Evolutionary conservation across 1,140 invertebrate species (phyloP).

Genomic region (Zaprionus davidi): DNA sequence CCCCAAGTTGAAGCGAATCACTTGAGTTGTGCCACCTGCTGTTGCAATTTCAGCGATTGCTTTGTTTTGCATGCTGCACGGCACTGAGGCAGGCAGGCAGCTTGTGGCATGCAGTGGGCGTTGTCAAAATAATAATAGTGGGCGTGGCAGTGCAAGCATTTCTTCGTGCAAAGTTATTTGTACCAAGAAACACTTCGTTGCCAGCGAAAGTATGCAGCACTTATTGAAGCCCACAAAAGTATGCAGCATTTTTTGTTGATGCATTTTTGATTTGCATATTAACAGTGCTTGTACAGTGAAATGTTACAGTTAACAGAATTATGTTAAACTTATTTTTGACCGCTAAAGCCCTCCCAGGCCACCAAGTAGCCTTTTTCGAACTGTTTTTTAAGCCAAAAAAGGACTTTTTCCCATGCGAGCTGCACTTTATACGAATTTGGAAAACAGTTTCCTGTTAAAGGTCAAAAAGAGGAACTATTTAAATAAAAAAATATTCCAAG

Average conservation of each 20-base stretch:
- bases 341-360: no score
- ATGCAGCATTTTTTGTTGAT: slow-evolving; percentile 13
- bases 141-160: slow-evolving; percentile 26
- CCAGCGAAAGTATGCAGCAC: slow-evolving; percentile 45
- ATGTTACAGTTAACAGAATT: no score
- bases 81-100: neutral
- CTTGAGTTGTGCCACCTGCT: slow-evolving; percentile 10
- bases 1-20: neutral
- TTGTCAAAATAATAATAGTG: slow-evolving; percentile 7
- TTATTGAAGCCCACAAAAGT: slow-evolving; percentile 16
- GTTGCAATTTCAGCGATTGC: slow-evolving; percentile 3
- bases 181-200: neutral
- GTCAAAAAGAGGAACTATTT: no score
- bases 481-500: no score
- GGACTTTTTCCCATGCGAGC: no score
- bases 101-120: slow-evolving; percentile 7
- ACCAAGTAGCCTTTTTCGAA: no score
- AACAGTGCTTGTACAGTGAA: neutral
- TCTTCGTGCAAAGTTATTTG: slow-evolving; percentile 10
- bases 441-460: no score
- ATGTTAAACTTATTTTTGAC: no score
- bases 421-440: no score
- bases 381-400: no score
- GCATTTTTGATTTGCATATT: neutral
- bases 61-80: slow-evolving; percentile 37